Evolutionary conservation across 2,888 invertebrate species (phyloP).

Genomic region (Parnassius apollo): DNA sequence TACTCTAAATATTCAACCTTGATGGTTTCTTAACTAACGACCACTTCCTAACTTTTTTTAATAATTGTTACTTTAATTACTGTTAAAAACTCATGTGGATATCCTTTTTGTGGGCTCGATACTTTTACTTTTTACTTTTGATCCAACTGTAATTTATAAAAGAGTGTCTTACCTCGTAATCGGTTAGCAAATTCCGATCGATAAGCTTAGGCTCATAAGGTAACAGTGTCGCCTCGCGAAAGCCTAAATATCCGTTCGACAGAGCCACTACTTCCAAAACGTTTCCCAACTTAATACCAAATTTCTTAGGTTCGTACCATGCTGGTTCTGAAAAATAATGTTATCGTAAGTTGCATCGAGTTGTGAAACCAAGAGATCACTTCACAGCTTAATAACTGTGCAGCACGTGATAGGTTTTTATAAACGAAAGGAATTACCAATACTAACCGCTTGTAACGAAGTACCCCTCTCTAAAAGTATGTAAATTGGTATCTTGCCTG

Average conservation of each 20-base stretch:
- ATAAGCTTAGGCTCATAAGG: slow-evolving; percentile 94
- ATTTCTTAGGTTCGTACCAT: slow-evolving; percentile 91
- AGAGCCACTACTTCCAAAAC: slow-evolving; percentile 86
- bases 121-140: too few relatives aligned
- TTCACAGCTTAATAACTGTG: too few relatives aligned
- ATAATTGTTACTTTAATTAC: too few relatives aligned
- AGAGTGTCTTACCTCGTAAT: slow-evolving; percentile 85
- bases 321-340: slow-evolving; percentile 86
- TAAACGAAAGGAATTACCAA: too few relatives aligned
- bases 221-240: slow-evolving; percentile 90
- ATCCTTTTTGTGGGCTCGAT: too few relatives aligned
- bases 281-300: slow-evolving; percentile 94
- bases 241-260: slow-evolving; percentile 82
- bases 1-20: too few relatives aligned
- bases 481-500: slow-evolving; percentile 76
- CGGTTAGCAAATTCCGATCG: slow-evolving; percentile 86
- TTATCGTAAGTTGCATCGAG: too few relatives aligned
- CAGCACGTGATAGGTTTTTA: too few relatives aligned
- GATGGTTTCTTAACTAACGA: too few relatives aligned
- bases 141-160: background rate
- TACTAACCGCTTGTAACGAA: slow-evolving; percentile 87
- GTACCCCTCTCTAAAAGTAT: slow-evolving; percentile 86
- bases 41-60: too few relatives aligned
- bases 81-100: too few relatives aligned
- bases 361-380: too few relatives aligned